phyloP scores from a whole-genome alignment of 1,140 invertebrate species.

The Bombus difficillimus region DNA sequence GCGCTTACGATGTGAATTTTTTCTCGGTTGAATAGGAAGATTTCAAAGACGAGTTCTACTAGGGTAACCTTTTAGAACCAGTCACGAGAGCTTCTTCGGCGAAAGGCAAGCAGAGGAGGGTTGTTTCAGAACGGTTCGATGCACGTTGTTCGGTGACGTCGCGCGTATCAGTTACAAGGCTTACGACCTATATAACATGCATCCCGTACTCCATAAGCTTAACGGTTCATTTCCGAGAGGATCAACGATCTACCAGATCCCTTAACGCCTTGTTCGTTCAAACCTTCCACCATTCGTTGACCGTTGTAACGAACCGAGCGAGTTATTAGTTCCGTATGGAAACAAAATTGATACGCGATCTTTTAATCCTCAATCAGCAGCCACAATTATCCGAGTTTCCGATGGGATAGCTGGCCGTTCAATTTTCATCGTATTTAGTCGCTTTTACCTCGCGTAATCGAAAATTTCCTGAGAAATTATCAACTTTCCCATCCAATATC shows the following conservation, averaged over 20 bases:
- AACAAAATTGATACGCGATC: slow-evolving; percentile 9
- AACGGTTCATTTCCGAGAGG: slow-evolving; percentile 50
- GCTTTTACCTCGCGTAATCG: neutral
- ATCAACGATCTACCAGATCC: slow-evolving; percentile 49
- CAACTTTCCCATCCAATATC: neutral
- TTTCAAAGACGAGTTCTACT: neutral
- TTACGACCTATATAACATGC: slow-evolving; percentile 24
- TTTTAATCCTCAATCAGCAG: neutral
- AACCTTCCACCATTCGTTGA: slow-evolving; percentile 23
- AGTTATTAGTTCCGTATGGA: neutral
- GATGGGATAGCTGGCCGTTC: neutral
- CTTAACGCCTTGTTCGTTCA: slow-evolving; percentile 42
- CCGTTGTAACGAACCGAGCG: neutral
- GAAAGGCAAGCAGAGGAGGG: slow-evolving; percentile 1
- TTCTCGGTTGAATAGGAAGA: neutral
- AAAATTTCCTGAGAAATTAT: neutral
- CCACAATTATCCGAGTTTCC: neutral
- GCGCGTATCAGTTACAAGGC: slow-evolving; percentile 50
- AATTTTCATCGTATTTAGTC: neutral
- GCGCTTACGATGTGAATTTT: neutral
- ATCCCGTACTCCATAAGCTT: slow-evolving; percentile 32
- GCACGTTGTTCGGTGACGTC: slow-evolving; percentile 46
- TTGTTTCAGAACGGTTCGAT: slow-evolving; percentile 32
- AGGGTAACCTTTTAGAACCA: slow-evolving; percentile 3
- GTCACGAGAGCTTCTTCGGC: neutral